These are phyloP conservation scores for Linurgus olivaceus DNA, from an alignment of 2,797 vertebrate genomes.

Conservation along the genomic window DNA sequence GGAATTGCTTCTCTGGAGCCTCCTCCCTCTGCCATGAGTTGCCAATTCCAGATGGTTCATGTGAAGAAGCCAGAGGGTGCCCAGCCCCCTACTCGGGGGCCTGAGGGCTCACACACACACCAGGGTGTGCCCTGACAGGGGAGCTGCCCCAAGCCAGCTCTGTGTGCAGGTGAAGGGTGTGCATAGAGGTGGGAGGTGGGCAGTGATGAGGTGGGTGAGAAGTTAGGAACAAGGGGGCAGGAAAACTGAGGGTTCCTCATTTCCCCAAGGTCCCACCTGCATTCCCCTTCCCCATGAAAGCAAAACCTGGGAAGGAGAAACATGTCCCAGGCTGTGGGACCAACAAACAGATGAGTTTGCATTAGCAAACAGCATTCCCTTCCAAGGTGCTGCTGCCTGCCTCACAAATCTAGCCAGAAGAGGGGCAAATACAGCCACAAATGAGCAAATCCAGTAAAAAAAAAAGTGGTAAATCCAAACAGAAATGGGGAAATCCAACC, in stretches of 20 bases:
- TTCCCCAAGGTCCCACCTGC: background rate
- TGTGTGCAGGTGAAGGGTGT: background rate
- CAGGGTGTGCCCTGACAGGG: background rate
- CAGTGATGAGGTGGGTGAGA: background rate
- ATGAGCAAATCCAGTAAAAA: background rate
- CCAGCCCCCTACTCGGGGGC: background rate
- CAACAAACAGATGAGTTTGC: background rate
- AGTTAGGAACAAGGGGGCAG: background rate
- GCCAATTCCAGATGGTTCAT: background rate
- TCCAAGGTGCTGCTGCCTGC: background rate
- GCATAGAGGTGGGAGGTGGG: background rate
- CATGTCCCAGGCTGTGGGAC: background rate
- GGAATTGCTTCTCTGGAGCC: background rate
- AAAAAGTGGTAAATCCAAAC: background rate
- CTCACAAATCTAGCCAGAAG: background rate
- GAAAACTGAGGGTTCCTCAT: background rate
- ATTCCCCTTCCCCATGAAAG: background rate
- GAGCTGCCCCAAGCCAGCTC: background rate
- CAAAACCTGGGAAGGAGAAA: background rate
- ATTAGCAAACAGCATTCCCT: background rate
- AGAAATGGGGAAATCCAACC: background rate
- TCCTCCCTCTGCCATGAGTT: background rate
- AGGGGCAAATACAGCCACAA: background rate
- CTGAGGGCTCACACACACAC: background rate
- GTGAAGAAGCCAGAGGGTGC: background rate